phyloP scores from a whole-genome alignment of 1,140 invertebrate species.

The Pogonomyrmex barbatus region DNA sequence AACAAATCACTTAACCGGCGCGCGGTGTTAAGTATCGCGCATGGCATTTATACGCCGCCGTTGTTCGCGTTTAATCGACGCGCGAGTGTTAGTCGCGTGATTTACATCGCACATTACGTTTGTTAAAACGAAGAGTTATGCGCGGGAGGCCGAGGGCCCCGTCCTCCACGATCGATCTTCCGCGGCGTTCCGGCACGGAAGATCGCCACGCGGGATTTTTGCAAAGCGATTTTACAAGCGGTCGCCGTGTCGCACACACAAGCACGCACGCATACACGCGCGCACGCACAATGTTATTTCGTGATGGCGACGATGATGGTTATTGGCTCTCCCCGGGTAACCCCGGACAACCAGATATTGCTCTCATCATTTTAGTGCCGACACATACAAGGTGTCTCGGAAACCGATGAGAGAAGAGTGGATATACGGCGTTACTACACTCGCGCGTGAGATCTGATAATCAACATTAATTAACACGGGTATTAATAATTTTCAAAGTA shows the following conservation, averaged over 20 bases:
- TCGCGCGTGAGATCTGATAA: neutral
- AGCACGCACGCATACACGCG: conserved; percentile 59
- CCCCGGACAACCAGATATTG: conserved; percentile 47
- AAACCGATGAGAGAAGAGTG: neutral
- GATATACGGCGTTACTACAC: neutral
- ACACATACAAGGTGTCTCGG: conserved; percentile 1
- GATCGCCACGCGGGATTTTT: conserved; percentile 48
- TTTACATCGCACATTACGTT: conserved; percentile 39
- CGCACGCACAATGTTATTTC: conserved; percentile 52
- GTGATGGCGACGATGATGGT: conserved; percentile 42
- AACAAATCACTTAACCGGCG: conserved; percentile 51
- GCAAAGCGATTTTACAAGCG: conserved; percentile 66
- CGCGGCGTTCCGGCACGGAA: conserved; percentile 34
- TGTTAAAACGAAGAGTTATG: conserved; percentile 37
- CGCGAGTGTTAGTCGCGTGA: conserved; percentile 11
- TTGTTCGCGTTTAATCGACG: conserved; percentile 33
- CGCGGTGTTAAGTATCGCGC: conserved; percentile 26
- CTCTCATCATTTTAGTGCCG: conserved; percentile 48
- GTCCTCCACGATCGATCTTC: conserved; percentile 43
- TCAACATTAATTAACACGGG: neutral
- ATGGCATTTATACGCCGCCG: conserved; percentile 11
- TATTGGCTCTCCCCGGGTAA: conserved; percentile 51
- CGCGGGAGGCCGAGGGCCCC: neutral
- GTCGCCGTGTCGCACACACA: conserved; percentile 53
- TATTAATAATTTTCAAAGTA: neutral